Evolutionary conservation across 2,113 vertebrate genomes (phyloP), one percentile per base, ranked within the genome.

Genomic region (Platichthys flesus): DNA sequence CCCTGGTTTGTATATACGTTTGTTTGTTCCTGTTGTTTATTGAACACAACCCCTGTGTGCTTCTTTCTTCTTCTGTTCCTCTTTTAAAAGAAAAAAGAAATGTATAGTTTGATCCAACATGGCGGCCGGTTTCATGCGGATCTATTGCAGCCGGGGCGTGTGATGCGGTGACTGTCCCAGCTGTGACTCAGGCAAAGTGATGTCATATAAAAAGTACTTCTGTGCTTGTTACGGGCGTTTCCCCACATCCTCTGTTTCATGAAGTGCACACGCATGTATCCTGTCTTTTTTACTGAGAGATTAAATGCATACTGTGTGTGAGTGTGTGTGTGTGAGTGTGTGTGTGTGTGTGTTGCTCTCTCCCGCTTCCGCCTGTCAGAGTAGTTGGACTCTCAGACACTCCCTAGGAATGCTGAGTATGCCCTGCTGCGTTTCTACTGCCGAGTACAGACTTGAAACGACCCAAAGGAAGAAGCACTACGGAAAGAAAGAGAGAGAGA

Each of bases 161-260:
- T 76, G 75, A 84, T 78, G 76, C 77, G 57, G 75, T 83, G 90
- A 92, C 85, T 79, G 86, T 90, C 90, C 85, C 88, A 92, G 92
- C 88, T 93, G 91, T 91, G 86, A 93, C 84, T 94, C 89, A 90
- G 90, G 79, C 74, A 60, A 81, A 75, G 84, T 93, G 92, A 93
- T 92, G 92, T 94, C 91, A 94, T 89, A 71, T 80, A 72, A 81
- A 75, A 42, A 42, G 76, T 72, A 77, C 78, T 79, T 85, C 9
- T 85, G 83, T 89, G 79, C 78, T 85, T 89, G 81, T 88, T 76
- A 73, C 90, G 91, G 91, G 92, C 89, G 90, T 92, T 93, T 90
- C 90, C 90, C 92, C 87, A 86, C 74, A 81, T 90, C 81, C 83
- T 81, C 79, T 78, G 47, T 35, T 52, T 62, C 64, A 52, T 70